Percentiles rank a stretch among this genome's conserved stretches.
Evolutionary conservation across 2,797 vertebrate species (phyloP).

Genomic region (Furcifer pardalis): DNA sequence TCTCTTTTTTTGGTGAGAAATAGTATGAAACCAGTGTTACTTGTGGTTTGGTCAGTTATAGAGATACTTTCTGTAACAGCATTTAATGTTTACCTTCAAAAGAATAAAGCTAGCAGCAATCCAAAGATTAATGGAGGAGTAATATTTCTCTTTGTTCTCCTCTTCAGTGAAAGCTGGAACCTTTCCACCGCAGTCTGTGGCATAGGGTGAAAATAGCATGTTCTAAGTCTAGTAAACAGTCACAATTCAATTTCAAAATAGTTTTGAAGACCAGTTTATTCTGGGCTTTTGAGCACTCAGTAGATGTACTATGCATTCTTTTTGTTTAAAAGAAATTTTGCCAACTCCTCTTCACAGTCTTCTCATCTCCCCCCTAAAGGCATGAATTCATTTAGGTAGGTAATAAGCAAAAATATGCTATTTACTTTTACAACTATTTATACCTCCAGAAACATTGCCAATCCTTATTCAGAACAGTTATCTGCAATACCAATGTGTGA

Average conservation of each 20-base stretch:
- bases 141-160: not conserved
- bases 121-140: not conserved
- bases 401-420: not conserved
- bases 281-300: not conserved
- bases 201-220: not conserved
- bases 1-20: not conserved
- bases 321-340: not conserved
- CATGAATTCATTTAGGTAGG: not conserved
- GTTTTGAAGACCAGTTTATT: not conserved
- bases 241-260: not conserved
- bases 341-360: not conserved
- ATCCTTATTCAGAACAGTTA: not conserved
- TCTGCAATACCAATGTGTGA: not conserved
- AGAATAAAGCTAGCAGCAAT: not conserved
- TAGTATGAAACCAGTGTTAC: not conserved
- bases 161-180: not conserved
- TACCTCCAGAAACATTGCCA: not conserved
- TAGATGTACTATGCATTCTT: not conserved
- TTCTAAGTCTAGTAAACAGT: not conserved
- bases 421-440: not conserved
- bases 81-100: not conserved
- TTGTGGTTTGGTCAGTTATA: not conserved
- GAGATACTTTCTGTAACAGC: not conserved
- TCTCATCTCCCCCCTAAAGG: not conserved
- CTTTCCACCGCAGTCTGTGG: not conserved